Percentiles rank a stretch among this genome's conserved stretches.
Evolutionary conservation across 2,888 invertebrate species (phyloP).

Genomic region (Thysanoteuthis rhombus): DNA sequence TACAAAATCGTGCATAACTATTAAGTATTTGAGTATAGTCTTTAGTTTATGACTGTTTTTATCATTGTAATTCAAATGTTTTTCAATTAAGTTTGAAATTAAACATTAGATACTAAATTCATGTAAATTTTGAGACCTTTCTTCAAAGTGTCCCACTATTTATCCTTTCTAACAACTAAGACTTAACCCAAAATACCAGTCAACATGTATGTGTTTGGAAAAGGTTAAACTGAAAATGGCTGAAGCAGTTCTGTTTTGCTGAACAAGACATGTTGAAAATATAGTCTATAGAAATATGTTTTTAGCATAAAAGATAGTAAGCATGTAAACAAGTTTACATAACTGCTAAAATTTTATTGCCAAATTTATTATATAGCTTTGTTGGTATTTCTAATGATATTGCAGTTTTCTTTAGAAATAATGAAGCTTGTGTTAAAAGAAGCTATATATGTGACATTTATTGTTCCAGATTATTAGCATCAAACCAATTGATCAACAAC

Average conservation of each 20-base stretch:
- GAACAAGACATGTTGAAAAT: not conserved
- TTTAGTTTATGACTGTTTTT: too few relatives aligned
- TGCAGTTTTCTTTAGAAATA: not conserved
- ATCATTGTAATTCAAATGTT: not conserved
- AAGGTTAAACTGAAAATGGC: not conserved
- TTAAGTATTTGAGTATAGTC: not conserved
- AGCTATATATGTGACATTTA: not conserved
- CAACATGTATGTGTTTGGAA: not conserved
- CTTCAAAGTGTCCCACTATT: not conserved
- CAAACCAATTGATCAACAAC: not conserved
- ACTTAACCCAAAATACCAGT: not conserved
- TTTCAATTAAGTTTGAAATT: not conserved
- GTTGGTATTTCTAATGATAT: not conserved
- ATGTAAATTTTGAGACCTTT: not conserved
- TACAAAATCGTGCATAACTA: not conserved
- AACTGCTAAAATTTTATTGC: not conserved
- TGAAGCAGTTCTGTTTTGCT: not conserved
- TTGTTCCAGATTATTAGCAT: not conserved
- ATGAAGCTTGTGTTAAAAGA: too few relatives aligned
- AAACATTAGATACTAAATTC: not conserved
- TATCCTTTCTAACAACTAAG: not conserved
- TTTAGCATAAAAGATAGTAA: not conserved
- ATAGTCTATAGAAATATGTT: not conserved
- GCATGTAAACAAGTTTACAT: not conserved
- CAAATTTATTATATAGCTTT: not conserved